These are phyloP conservation scores for Microcebus jonahi DNA, from an alignment of 2,113 vertebrate genomes.

Conservation along the genomic window DNA sequence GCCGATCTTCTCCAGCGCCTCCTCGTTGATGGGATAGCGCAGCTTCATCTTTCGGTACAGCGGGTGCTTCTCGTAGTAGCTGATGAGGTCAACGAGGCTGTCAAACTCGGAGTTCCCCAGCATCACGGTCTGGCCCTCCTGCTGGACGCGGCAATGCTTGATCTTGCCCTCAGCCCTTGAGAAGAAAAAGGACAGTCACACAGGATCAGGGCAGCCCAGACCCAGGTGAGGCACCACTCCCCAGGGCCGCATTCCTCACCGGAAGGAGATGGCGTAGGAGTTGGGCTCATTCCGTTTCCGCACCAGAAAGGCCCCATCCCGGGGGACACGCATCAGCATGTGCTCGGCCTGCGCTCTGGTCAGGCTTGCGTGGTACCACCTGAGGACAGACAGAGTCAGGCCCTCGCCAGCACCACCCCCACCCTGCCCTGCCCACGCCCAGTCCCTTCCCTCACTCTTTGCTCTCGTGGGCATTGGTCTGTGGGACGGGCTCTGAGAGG, in stretches of 20 bases:
- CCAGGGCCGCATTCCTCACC: conserved; percentile 82
- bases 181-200: background rate
- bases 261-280: conserved; percentile 98
- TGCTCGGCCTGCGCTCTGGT: conserved; percentile 95
- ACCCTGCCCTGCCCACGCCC: background rate
- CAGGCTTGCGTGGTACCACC: conserved; percentile 98
- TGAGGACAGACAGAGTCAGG: conserved; percentile 68
- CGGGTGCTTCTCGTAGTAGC: conserved; percentile 97
- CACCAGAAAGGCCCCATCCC: conserved; percentile 97
- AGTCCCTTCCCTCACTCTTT: conserved; percentile 92
- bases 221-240: accelerated
- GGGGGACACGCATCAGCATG: conserved; percentile 98
- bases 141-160: conserved; percentile 98
- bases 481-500: conserved; percentile 96
- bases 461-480: conserved; percentile 99
- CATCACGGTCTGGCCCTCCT: conserved; percentile 96
- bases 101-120: conserved; percentile 98
- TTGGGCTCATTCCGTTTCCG: conserved; percentile 95
- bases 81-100: conserved; percentile 97
- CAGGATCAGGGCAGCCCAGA: background rate
- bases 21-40: conserved; percentile 98
- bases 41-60: conserved; percentile 99
- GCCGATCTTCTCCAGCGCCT: conserved; percentile 98
- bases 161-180: conserved; percentile 98
- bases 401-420: accelerated